Evolutionary conservation across 1,140 invertebrate species (phyloP).

Genomic region (Cyphomyrmex costatus): DNA sequence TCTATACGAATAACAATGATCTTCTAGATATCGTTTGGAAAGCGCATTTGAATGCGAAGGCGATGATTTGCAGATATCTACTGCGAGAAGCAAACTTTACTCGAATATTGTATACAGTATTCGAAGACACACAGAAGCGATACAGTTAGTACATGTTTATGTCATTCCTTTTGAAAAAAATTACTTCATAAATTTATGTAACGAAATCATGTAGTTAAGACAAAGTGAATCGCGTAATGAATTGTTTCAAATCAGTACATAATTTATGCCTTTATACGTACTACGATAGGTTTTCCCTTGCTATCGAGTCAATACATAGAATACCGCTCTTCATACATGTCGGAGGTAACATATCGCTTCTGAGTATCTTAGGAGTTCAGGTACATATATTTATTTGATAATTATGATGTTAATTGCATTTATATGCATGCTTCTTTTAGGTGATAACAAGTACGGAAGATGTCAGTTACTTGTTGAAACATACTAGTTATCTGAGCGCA

Average conservation of each 20-base stretch:
- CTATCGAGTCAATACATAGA: conserved; percentile 27
- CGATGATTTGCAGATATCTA: neutral
- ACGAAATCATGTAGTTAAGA: too few species aligned
- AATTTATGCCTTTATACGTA: neutral
- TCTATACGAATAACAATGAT: neutral
- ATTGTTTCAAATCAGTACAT: neutral
- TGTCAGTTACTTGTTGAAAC: neutral
- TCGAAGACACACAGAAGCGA: conserved; percentile 23
- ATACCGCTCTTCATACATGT: conserved; percentile 32
- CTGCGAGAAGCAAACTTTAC: neutral
- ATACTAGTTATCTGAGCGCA: conserved; percentile 27
- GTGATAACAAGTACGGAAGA: conserved; percentile 28
- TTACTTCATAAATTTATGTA: too few species aligned
- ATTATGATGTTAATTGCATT: neutral
- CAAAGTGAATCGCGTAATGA: too few species aligned
- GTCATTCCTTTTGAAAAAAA: too few species aligned
- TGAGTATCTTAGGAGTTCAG: conserved; percentile 36
- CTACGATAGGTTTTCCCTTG: neutral
- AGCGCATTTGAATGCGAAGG: neutral
- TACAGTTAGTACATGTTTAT: conserved; percentile 10
- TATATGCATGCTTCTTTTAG: neutral
- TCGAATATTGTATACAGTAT: conserved; percentile 35
- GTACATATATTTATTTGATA: neutral
- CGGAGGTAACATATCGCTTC: conserved; percentile 22
- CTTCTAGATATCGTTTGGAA: conserved; percentile 16